These are phyloP conservation scores for Drosophila colorata DNA, from an alignment of 2,888 invertebrate species.

Conservation along the genomic window DNA sequence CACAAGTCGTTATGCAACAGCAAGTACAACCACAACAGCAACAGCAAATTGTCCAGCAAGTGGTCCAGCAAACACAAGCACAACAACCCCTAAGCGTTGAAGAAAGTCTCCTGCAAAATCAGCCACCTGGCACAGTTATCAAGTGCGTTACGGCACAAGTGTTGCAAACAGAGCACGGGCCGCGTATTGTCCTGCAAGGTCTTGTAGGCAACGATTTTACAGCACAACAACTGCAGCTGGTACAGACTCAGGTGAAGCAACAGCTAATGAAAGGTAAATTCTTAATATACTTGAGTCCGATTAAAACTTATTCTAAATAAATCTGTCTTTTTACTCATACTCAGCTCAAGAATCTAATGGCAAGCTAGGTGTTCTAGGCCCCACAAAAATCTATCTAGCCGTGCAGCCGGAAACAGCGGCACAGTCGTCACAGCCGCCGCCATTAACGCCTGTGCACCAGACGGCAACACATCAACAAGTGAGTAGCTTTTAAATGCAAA, in stretches of 20 bases:
- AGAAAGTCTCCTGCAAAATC: constrained; percentile 90
- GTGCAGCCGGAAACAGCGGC: constrained; percentile 89
- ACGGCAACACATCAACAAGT: constrained; percentile 84
- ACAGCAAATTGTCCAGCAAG: constrained; percentile 54
- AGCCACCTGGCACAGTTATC: constrained; percentile 94
- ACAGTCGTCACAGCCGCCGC: constrained; percentile 86
- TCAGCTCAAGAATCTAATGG: constrained; percentile 93
- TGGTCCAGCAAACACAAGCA: constrained; percentile 59
- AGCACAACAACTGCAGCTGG: constrained; percentile 91
- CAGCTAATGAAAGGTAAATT: constrained; percentile 92
- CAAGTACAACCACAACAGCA: constrained; percentile 60
- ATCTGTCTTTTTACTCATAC: background rate
- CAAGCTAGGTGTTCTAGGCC: constrained; percentile 93
- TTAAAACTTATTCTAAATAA: background rate
- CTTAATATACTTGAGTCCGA: background rate
- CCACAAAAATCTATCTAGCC: constrained; percentile 94
- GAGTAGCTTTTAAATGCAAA: constrained; percentile 83
- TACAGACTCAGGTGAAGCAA: constrained; percentile 95
- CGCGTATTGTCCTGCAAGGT: constrained; percentile 94
- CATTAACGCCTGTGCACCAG: constrained; percentile 86
- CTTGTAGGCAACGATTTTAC: constrained; percentile 93
- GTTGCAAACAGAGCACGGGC: constrained; percentile 93
- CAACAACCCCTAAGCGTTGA: constrained; percentile 86
- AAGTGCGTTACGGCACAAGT: constrained; percentile 95
- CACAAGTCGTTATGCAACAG: constrained; percentile 50